A percentile compares a stretch with the other conserved stretches of the same genome.
These are phyloP conservation scores for Taurulus bubalis DNA, from an alignment of 2,113 vertebrate species.

Conservation along the genomic window DNA sequence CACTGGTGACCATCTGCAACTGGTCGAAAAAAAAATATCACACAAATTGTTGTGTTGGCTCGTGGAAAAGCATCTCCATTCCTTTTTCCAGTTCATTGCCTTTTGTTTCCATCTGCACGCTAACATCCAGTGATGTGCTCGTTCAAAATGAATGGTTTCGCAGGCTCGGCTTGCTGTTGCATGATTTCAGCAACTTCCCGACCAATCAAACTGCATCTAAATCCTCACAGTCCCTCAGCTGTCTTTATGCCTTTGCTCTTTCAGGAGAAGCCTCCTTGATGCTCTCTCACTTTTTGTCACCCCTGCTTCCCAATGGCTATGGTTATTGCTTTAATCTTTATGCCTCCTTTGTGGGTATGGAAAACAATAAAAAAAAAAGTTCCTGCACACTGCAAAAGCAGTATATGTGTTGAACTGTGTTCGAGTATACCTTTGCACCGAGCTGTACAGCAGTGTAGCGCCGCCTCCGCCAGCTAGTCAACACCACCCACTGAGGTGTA, in stretches of 20 bases:
- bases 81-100: constrained; percentile 11
- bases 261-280: constrained; percentile 5
- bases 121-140: constrained; percentile 6
- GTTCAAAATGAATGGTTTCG: constrained; percentile 22
- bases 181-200: constrained; percentile 44
- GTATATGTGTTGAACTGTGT: constrained; percentile 5
- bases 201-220: constrained; percentile 46
- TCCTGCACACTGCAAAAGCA: neutral
- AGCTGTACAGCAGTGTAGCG: constrained; percentile 16
- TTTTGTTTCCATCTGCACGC: constrained; percentile 32
- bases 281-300: constrained; percentile 29
- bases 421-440: constrained; percentile 29
- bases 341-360: neutral
- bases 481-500: constrained; percentile 65
- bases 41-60: constrained; percentile 19
- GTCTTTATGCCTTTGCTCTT: constrained; percentile 41
- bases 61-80: neutral
- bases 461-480: constrained; percentile 45
- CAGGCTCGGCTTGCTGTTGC: constrained; percentile 29
- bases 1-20: constrained; percentile 33
- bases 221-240: constrained; percentile 39
- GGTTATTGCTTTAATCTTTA: constrained; percentile 39
- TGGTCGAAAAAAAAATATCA: constrained; percentile 27
- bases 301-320: neutral
- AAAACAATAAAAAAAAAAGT: constrained; percentile 22